A percentile compares a stretch with the other conserved stretches of the same genome.
Evolutionary conservation across 2,113 vertebrate genomes (phyloP).

Genomic region (Labeo rohita): DNA sequence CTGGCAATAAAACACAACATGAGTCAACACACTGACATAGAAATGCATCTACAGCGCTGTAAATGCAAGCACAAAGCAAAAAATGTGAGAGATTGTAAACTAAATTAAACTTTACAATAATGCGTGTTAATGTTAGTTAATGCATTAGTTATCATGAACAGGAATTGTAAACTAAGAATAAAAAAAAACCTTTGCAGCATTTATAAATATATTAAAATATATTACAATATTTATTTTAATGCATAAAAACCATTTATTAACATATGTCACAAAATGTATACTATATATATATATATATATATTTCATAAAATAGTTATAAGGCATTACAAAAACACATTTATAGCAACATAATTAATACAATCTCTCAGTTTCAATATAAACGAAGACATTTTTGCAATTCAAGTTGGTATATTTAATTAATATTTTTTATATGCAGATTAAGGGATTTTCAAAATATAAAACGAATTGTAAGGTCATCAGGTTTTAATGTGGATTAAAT

Average conservation of each 20-base stretch:
- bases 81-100: background rate
- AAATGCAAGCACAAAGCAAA: background rate
- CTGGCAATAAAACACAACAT: slow-evolving; percentile 70
- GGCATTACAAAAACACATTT: too few species aligned
- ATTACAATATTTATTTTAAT: too few species aligned
- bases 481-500: background rate
- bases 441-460: too few species aligned
- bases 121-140: background rate
- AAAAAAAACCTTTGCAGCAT: too few species aligned
- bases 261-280: too few species aligned
- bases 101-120: background rate
- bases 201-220: too few species aligned
- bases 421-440: too few species aligned
- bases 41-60: background rate
- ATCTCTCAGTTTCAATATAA: background rate
- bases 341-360: too few species aligned
- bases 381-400: background rate
- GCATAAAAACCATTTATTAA: too few species aligned
- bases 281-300: too few species aligned
- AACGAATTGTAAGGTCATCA: background rate
- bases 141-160: background rate
- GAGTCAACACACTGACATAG: background rate
- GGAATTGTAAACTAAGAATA: too few species aligned
- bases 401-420: background rate
- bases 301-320: too few species aligned